Conservation (phyloP, 2,888 invertebrate genomes). For the Habroteleia sp. region DNA sequence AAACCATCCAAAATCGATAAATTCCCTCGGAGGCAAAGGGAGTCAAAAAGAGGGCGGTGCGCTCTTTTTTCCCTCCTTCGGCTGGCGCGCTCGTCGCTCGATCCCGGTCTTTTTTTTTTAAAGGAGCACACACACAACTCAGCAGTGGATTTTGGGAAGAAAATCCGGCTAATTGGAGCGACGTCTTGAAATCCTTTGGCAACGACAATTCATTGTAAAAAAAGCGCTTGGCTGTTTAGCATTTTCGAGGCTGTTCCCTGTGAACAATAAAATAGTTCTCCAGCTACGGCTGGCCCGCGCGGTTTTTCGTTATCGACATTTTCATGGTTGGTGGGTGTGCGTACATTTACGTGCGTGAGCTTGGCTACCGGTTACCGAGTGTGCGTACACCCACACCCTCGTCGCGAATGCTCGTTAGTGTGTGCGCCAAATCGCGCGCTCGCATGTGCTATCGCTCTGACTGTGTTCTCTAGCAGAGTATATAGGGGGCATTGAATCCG, state of each 20-base stretch:
- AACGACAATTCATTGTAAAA: conserved; percentile 14
- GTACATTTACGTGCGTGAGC: conserved; percentile 66
- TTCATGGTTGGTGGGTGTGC: conserved; percentile 70
- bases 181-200: conserved; percentile 20
- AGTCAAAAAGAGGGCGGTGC: conserved; percentile 45
- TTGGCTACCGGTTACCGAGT: conserved; percentile 46
- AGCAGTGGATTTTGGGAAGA: too few relatives aligned
- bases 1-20: conserved; percentile 56
- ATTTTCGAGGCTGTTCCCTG: conserved; percentile 40
- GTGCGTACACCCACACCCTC: conserved; percentile 52
- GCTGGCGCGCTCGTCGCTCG: neutral
- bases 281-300: conserved; percentile 68
- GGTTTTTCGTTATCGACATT: conserved; percentile 81
- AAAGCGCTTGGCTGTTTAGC: conserved; percentile 14
- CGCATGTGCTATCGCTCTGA: conserved; percentile 30
- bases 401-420: conserved; percentile 54
- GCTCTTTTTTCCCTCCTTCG: conserved; percentile 6
- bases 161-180: conserved; percentile 19
- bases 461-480: neutral
- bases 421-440: conserved; percentile 50
- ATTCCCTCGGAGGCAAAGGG: conserved; percentile 25
- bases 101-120: conserved; percentile 9
- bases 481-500: conserved; percentile 10
- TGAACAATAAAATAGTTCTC: conserved; percentile 70
- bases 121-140: too few relatives aligned